Percentiles rank a stretch among this genome's conserved stretches.
Conservation (phyloP, 1,140 invertebrate species). For the Panagrolaimus sp. region DNA sequence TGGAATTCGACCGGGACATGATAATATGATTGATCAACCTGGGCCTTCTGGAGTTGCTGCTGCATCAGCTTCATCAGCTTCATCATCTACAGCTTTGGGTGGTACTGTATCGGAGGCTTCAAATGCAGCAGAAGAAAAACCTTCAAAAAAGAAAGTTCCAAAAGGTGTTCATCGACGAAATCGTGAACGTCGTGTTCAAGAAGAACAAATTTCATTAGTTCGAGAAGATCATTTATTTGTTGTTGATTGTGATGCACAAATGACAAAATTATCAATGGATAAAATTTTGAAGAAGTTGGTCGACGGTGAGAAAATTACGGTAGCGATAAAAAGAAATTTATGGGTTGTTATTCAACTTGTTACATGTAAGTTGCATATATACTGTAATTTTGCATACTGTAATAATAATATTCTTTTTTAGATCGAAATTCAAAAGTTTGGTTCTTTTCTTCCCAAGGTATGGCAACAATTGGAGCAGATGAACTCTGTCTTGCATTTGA, state of each 20-base stretch:
- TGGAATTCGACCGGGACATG: slow-evolving; percentile 32
- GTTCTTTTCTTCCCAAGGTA: slow-evolving; percentile 29
- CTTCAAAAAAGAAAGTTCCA: not conserved
- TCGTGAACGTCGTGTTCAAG: not conserved
- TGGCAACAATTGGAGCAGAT: slow-evolving; percentile 30
- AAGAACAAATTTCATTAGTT: not conserved
- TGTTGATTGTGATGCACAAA: not conserved
- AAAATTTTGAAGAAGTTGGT: slow-evolving; percentile 20
- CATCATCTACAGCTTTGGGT: not conserved
- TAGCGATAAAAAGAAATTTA: slow-evolving; percentile 35
- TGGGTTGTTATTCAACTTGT: slow-evolving; percentile 23
- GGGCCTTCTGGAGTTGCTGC: not conserved
- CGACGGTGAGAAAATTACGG: slow-evolving; percentile 17
- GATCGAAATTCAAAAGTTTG: slow-evolving; percentile 17
- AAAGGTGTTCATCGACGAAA: not conserved
- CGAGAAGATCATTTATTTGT: not conserved
- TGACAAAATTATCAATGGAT: slow-evolving; percentile 1
- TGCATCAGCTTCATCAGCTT: slow-evolving; percentile 21
- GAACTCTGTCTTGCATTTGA: slow-evolving; percentile 35
- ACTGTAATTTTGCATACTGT: slow-evolving; percentile 28
- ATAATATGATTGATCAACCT: slow-evolving; percentile 4
- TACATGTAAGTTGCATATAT: not conserved
- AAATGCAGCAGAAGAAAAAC: not conserved
- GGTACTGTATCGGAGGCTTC: not conserved
- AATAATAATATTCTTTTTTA: slow-evolving; percentile 13